Evolutionary conservation across 2,797 vertebrate species (phyloP).

Genomic region (Sorex maritimensis): DNA sequence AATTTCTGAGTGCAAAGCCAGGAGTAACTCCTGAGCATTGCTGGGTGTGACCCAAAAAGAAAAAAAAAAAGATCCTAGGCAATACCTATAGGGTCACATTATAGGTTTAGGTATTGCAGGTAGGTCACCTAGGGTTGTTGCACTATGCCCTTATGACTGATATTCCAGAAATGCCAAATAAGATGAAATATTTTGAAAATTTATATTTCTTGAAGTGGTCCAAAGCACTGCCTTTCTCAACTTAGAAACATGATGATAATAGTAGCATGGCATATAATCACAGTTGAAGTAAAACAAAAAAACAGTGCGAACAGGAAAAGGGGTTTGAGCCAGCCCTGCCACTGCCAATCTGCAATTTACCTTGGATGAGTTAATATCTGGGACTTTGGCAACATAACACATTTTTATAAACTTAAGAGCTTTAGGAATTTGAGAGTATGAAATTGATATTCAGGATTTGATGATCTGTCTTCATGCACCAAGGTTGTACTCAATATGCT

Average conservation of each 20-base stretch:
- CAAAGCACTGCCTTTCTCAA: neutral
- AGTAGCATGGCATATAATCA: slow-evolving; percentile 11
- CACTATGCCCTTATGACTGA: neutral
- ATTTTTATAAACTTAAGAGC: slow-evolving; percentile 12
- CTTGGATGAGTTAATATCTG: neutral
- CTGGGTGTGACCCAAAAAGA: no score
- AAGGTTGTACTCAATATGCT: neutral
- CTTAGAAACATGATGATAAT: neutral
- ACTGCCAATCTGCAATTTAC: neutral
- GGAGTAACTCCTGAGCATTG: no score
- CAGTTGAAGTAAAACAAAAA: slow-evolving; percentile 29
- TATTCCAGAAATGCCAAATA: slow-evolving; percentile 29
- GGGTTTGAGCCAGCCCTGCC: neutral
- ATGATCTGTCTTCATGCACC: neutral
- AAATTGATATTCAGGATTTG: neutral
- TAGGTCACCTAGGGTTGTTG: neutral
- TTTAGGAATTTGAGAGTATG: neutral
- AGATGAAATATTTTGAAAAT: slow-evolving; percentile 4
- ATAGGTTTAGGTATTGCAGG: neutral
- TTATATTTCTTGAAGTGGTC: neutral
- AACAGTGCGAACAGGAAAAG: neutral
- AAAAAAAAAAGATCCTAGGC: neutral
- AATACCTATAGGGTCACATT: neutral
- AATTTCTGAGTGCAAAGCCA: no score
- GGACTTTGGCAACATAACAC: neutral